Evolutionary conservation across 2,113 vertebrate genomes (phyloP), one percentile per base, ranked within the genome.

Genomic region (Rhynchomys soricoides): DNA sequence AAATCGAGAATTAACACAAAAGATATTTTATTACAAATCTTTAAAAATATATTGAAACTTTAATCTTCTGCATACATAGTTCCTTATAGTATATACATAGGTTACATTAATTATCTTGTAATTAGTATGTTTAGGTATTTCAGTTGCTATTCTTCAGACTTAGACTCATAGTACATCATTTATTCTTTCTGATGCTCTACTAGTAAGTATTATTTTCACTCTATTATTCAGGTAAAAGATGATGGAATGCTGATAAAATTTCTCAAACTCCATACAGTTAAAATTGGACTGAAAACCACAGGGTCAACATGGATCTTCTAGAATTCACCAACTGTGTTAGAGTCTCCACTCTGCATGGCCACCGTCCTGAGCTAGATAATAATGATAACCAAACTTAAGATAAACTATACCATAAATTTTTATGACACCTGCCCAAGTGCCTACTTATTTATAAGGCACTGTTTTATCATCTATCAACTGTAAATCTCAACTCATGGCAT

Each of bases 31-130:
- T 70, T 40, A 22, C 0, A 91, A 45, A 40, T 66, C 71, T 93
- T 93, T 26, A 89, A 40, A 90, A 90, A 59, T 86, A 78, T 40
- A 75, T 71, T 87, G 77, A 94, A 91, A 78, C 77, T 11, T 5
- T 55, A 86, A 77, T 52, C 29, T 71, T 48, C 6, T 48, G 0
- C 57, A 15, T 29, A 50, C 31, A 37, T 62, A 57, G 66, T 66
- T 85, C n/a, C 45, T 71, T 59, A 50, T 34, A 89, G 17, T 13
- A 73, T 3, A 77, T 5, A 74, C 40, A 82, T 4, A 57, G 6
- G 0, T 90, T 90, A 40, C 7, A 66, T 86, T 71, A 88, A 91
- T 21, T 97, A 17, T 50, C 91, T 93, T 75, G 8, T 75, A 55
- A 91, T 15, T 81, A 62, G 0, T 3, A 66, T 71, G 52, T 86